These are phyloP conservation scores for Spinus pinus DNA, from an alignment of 2,797 vertebrate genomes.

Conservation along the genomic window DNA sequence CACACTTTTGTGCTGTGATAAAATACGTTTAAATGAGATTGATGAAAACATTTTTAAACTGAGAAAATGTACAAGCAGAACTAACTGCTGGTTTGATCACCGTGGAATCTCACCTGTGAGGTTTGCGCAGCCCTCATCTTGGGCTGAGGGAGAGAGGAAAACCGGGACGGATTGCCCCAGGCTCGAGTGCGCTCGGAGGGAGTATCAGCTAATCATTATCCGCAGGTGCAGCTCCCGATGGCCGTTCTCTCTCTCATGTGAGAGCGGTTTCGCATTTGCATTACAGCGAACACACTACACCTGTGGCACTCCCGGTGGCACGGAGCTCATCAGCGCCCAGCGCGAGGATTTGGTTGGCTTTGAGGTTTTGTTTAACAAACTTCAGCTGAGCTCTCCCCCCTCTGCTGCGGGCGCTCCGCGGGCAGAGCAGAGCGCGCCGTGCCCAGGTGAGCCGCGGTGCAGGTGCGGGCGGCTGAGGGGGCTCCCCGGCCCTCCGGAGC, in stretches of 20 bases:
- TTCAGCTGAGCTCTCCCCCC: fast-evolving
- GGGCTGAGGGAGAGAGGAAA: fast-evolving
- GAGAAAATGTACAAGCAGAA: neutral
- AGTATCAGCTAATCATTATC: fast-evolving
- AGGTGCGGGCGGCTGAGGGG: neutral
- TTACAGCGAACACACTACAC: fast-evolving
- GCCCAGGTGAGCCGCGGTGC: neutral
- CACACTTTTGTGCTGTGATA: neutral
- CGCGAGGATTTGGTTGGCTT: fast-evolving
- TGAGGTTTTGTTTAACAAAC: no score
- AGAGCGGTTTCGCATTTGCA: fast-evolving
- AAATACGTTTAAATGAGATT: neutral
- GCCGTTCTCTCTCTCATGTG: fast-evolving
- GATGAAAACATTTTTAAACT: neutral
- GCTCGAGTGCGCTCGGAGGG: fast-evolving
- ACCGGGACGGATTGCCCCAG: fast-evolving
- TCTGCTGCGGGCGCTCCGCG: fast-evolving
- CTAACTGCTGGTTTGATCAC: neutral
- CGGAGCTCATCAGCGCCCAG: fast-evolving
- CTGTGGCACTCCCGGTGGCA: fast-evolving
- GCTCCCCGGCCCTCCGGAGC: fast-evolving
- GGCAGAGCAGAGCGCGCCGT: no score
- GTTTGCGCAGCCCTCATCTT: neutral
- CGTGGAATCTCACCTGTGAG: fast-evolving
- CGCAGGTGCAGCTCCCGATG: fast-evolving